A percentile compares a stretch with the other conserved stretches of the same genome.
phyloP scores from a whole-genome alignment of 2,888 invertebrate genomes.

The Pycnomerus fuliginosus region DNA sequence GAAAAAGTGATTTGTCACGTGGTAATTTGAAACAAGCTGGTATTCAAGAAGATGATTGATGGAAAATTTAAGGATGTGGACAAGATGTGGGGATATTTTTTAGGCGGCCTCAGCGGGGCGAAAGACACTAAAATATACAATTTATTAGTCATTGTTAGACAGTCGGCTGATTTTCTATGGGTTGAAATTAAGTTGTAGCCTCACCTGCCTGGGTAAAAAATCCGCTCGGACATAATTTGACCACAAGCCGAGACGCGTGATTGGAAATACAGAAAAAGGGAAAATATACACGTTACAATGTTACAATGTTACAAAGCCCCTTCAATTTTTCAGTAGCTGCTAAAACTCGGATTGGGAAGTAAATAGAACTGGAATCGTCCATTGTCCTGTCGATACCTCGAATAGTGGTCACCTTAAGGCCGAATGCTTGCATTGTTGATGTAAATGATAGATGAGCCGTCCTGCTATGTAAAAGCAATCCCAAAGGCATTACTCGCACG shows the following conservation, averaged over 20 bases:
- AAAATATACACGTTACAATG: neutral
- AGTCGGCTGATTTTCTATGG: conserved; percentile 28
- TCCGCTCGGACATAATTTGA: conserved; percentile 17
- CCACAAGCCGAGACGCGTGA: conserved; percentile 7
- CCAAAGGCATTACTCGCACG: conserved; percentile 32
- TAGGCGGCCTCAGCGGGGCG: conserved; percentile 20
- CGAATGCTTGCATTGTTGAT: conserved; percentile 26
- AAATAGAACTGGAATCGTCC: conserved; percentile 17
- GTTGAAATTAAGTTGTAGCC: conserved; percentile 35
- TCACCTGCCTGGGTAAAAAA: conserved; percentile 34
- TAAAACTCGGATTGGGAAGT: conserved; percentile 10
- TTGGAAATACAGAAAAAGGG: conserved; percentile 6
- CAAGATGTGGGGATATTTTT: conserved; percentile 31
- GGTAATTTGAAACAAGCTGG: conserved; percentile 17
- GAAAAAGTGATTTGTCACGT: conserved; percentile 23
- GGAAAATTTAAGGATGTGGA: conserved; percentile 33
- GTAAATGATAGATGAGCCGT: conserved; percentile 35
- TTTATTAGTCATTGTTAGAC: conserved; percentile 34
- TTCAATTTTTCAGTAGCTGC: conserved; percentile 17
- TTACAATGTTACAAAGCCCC: conserved; percentile 4
- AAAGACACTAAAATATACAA: conserved; percentile 26
- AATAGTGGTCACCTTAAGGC: neutral
- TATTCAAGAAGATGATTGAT: conserved; percentile 31
- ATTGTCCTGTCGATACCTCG: conserved; percentile 4
- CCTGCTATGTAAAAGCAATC: conserved; percentile 35